Evolutionary conservation across 2,888 invertebrate genomes (phyloP).

Genomic region (Orchesellides sinensis): DNA sequence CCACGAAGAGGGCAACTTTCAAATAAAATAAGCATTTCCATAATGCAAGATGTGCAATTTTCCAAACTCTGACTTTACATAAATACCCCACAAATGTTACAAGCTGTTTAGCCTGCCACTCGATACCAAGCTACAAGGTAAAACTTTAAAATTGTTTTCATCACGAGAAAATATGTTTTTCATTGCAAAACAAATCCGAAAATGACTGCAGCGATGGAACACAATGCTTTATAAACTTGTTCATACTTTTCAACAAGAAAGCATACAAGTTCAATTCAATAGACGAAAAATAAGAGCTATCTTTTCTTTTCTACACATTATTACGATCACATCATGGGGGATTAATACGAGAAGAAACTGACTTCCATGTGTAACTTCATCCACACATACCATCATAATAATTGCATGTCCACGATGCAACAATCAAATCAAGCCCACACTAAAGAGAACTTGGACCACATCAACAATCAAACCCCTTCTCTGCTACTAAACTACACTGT

Average conservation of each 20-base stretch:
- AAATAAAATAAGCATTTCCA: not conserved
- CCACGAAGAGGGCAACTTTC: constrained; percentile 26
- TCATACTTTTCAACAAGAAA: too few relatives aligned
- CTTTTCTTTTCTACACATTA: constrained; percentile 4
- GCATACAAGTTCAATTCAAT: too few relatives aligned
- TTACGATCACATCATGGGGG: not conserved
- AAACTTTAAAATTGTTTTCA: too few relatives aligned
- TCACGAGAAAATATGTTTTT: too few relatives aligned
- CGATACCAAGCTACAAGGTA: too few relatives aligned
- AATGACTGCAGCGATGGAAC: too few relatives aligned
- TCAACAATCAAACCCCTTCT: not conserved
- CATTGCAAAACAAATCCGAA: too few relatives aligned
- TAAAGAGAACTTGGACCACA: not conserved
- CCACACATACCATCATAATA: constrained; percentile 14
- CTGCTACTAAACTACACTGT: not conserved
- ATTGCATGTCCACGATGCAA: constrained; percentile 31
- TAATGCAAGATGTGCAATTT: constrained; percentile 24
- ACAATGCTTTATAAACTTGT: too few relatives aligned
- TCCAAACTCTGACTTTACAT: constrained; percentile 29
- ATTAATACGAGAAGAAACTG: constrained; percentile 14
- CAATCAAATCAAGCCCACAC: constrained; percentile 36
- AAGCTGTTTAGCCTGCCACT: too few relatives aligned
- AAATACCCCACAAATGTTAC: too few relatives aligned
- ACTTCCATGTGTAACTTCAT: constrained; percentile 22
- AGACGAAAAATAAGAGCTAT: constrained; percentile 13